A percentile compares a stretch with the other conserved stretches of the same genome.
Conservation (phyloP, 2,888 invertebrate genomes). For the Dione vanillae region DNA sequence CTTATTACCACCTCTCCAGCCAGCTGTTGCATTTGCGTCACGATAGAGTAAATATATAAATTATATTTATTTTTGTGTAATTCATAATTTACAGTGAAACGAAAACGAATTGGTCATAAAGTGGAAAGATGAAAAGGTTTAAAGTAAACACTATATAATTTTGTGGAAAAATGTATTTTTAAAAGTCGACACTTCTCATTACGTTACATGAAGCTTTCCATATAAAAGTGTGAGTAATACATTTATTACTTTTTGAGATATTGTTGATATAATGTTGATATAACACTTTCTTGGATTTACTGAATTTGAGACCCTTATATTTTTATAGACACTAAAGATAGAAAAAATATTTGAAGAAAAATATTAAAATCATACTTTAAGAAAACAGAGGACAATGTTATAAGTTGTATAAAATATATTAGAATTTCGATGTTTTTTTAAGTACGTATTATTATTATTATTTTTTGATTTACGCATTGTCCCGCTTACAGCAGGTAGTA, state of each 20-base stretch:
- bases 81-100: not conserved
- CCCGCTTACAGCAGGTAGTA: too few relatives aligned
- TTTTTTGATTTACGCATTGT: too few relatives aligned
- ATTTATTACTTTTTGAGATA: not conserved
- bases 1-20: not conserved
- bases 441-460: too few relatives aligned
- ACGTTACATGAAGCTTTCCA: not conserved
- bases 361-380: too few relatives aligned
- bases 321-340: too few relatives aligned
- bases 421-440: too few relatives aligned
- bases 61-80: conserved; percentile 15
- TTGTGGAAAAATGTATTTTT: conserved; percentile 8
- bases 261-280: too few relatives aligned
- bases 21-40: conserved; percentile 1
- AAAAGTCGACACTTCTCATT: conserved; percentile 2
- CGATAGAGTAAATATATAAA: conserved; percentile 8
- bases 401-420: too few relatives aligned
- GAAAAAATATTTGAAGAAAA: too few relatives aligned
- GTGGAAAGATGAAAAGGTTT: conserved; percentile 14
- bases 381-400: too few relatives aligned
- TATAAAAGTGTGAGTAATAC: conserved; percentile 8
- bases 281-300: too few relatives aligned
- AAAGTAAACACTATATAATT: conserved; percentile 14
- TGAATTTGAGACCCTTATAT: too few relatives aligned
- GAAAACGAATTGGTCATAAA: conserved; percentile 1